Conservation (phyloP, 2,888 invertebrate genomes). For the Limenitis camilla region DNA sequence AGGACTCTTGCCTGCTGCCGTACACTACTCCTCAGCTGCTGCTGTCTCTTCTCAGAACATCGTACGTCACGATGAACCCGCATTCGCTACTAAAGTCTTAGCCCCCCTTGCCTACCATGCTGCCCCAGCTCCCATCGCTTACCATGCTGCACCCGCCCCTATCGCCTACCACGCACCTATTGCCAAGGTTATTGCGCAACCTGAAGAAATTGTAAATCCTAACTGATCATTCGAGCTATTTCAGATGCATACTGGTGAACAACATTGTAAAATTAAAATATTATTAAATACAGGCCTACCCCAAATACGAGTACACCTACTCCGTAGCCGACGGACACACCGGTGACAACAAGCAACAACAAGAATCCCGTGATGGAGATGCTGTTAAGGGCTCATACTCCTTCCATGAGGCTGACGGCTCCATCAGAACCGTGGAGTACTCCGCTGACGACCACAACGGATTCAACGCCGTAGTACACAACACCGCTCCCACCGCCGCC, state of each 20-base stretch:
- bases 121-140: constrained; percentile 34
- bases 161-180: constrained; percentile 30
- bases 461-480: constrained; percentile 55
- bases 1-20: constrained; percentile 42
- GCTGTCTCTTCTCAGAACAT: constrained; percentile 50
- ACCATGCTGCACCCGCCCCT: constrained; percentile 31
- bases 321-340: constrained; percentile 73
- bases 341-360: constrained; percentile 73
- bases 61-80: constrained; percentile 44
- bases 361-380: constrained; percentile 67
- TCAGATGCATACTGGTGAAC: too few relatives aligned
- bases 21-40: constrained; percentile 43
- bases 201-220: constrained; percentile 30
- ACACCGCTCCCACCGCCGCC: constrained; percentile 47
- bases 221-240: too few relatives aligned
- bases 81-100: constrained; percentile 28
- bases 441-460: constrained; percentile 67
- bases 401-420: constrained; percentile 72
- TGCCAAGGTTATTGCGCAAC: constrained; percentile 35
- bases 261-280: neutral
- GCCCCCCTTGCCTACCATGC: constrained; percentile 34
- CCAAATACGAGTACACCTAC: constrained; percentile 70
- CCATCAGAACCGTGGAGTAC: constrained; percentile 70
- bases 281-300: constrained; percentile 44
- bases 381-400: constrained; percentile 72